These are phyloP conservation scores for Trematocara macrostoma DNA, from an alignment of 2,113 vertebrate species.

Conservation along the genomic window DNA sequence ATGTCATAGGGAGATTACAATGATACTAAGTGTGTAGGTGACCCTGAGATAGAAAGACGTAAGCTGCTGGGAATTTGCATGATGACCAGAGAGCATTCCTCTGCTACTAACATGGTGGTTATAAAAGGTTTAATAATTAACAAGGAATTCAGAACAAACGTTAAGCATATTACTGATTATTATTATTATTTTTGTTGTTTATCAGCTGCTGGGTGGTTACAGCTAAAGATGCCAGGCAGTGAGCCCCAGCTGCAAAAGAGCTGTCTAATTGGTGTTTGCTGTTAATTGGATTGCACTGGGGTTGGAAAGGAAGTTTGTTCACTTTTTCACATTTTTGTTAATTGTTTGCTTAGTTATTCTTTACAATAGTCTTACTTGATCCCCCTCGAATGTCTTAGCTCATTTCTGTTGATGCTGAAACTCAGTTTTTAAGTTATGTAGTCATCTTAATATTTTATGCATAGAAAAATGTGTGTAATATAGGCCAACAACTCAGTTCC, in stretches of 20 bases:
- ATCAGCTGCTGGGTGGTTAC: not conserved
- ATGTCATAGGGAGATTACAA: not conserved
- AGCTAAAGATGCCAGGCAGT: not conserved
- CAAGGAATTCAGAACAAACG: not conserved
- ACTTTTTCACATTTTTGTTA: not conserved
- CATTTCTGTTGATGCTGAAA: not conserved
- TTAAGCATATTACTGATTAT: not conserved
- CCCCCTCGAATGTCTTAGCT: not conserved
- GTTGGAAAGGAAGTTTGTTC: not conserved
- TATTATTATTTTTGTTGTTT: not conserved
- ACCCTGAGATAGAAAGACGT: not conserved
- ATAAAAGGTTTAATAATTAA: conserved; percentile 48
- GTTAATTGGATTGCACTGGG: not conserved
- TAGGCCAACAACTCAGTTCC: not conserved
- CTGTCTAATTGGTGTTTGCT: not conserved
- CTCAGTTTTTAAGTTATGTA: not conserved
- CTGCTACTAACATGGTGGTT: not conserved
- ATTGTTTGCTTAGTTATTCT: not conserved
- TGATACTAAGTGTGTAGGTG: not conserved
- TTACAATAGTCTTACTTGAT: not conserved
- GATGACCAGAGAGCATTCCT: not conserved
- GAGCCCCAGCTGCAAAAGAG: not conserved
- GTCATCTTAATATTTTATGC: rapidly evolving
- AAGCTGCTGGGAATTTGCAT: not conserved
- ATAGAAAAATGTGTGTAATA: not conserved